phyloP scores from a whole-genome alignment of 2,113 vertebrate species.

The Aplodontia rufa region DNA sequence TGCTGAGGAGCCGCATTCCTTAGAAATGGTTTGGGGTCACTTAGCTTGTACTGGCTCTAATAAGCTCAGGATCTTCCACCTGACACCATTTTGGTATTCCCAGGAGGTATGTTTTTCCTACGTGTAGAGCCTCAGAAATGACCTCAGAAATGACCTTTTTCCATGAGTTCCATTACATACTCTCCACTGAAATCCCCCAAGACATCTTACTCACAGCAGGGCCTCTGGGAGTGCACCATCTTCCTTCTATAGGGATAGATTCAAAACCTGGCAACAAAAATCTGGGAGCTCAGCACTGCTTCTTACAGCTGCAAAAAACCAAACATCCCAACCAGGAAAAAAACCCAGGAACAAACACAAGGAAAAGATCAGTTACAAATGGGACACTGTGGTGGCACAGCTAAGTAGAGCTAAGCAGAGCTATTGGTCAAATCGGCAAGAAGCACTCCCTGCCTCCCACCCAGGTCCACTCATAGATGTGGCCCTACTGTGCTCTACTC shows the following conservation, averaged over 20 bases:
- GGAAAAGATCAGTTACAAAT: background rate
- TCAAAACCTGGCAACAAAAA: background rate
- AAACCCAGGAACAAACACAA: background rate
- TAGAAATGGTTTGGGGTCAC: background rate
- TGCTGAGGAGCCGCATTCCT: background rate
- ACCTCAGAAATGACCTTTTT: background rate
- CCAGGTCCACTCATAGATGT: background rate
- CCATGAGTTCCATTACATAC: background rate
- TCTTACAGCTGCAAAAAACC: background rate
- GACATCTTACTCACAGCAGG: background rate
- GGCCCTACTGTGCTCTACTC: accelerated
- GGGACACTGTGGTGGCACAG: background rate
- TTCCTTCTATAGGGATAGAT: background rate
- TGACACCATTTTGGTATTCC: background rate
- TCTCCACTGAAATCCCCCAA: background rate
- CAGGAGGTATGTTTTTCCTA: background rate
- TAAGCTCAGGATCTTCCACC: background rate
- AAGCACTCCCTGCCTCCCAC: accelerated
- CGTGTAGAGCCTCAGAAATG: background rate
- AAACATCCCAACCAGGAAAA: background rate
- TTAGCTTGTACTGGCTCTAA: accelerated
- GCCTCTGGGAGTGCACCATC: background rate
- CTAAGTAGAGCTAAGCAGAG: background rate
- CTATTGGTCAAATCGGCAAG: accelerated
- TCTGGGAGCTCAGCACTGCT: background rate